Conservation (phyloP, 2,113 vertebrate species). For the Gambusia affinis region DNA sequence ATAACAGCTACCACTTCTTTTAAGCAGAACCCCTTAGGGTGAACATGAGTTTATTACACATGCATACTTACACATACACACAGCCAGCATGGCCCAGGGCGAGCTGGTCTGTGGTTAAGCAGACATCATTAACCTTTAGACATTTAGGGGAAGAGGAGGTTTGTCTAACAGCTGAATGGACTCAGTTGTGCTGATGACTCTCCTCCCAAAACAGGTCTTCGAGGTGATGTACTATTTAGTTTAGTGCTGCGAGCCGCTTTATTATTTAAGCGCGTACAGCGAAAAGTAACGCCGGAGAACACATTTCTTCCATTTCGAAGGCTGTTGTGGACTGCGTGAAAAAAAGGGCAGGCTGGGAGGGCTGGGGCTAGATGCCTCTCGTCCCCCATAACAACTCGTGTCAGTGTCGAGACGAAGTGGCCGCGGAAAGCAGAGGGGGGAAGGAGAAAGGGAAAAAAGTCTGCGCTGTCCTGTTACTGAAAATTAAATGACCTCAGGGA, state of each 20-base stretch:
- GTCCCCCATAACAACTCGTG: constrained; percentile 47
- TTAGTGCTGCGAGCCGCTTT: constrained; percentile 80
- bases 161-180: constrained; percentile 84
- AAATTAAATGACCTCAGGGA: constrained; percentile 77
- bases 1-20: constrained; percentile 59
- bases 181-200: constrained; percentile 75
- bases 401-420: constrained; percentile 37
- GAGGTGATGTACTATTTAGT: constrained; percentile 86
- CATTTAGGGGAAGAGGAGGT: constrained; percentile 74
- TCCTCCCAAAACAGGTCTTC: constrained; percentile 84
- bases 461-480: constrained; percentile 68
- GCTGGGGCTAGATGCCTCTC: constrained; percentile 42
- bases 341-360: constrained; percentile 18
- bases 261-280: constrained; percentile 90
- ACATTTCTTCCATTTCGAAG: constrained; percentile 94
- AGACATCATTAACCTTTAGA: constrained; percentile 84
- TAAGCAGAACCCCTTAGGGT: constrained; percentile 80
- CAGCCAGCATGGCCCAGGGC: constrained; percentile 76
- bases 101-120: constrained; percentile 82
- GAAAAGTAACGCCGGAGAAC: constrained; percentile 86
- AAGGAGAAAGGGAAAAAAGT: constrained; percentile 16
- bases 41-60: constrained; percentile 39
- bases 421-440: constrained; percentile 28
- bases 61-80: constrained; percentile 19
- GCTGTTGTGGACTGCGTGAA: constrained; percentile 80